These are phyloP conservation scores for Austrofundulus limnaeus DNA, from an alignment of 2,113 vertebrate genomes.

Conservation along the genomic window DNA sequence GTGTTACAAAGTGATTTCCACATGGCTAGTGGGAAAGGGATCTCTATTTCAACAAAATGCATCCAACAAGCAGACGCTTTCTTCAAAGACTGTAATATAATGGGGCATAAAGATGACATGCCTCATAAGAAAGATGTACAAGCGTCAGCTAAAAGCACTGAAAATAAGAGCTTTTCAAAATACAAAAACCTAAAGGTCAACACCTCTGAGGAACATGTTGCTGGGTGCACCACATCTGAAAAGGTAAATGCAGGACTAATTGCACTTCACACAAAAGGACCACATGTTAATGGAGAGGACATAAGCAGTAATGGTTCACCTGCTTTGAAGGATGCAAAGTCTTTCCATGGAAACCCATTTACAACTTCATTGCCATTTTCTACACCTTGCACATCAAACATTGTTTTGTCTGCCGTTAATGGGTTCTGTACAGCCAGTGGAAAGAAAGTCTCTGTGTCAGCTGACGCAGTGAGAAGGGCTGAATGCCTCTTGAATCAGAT, in stretches of 20 bases:
- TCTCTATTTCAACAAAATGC: slow-evolving; percentile 51
- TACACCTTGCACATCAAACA: slow-evolving; percentile 13
- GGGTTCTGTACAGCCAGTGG: slow-evolving; percentile 79
- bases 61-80: slow-evolving; percentile 40
- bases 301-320: slow-evolving; percentile 62
- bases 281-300: neutral
- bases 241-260: slow-evolving; percentile 2
- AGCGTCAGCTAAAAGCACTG: neutral
- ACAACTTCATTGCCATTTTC: slow-evolving; percentile 65
- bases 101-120: neutral
- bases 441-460: slow-evolving; percentile 49
- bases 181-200: neutral
- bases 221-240: slow-evolving; percentile 15
- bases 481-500: slow-evolving; percentile 76
- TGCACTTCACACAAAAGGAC: neutral
- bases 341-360: slow-evolving; percentile 68
- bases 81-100: slow-evolving; percentile 42
- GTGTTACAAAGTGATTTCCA: slow-evolving; percentile 43
- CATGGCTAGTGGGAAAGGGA: slow-evolving; percentile 51
- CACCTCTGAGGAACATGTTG: slow-evolving; percentile 69
- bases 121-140: neutral
- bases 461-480: slow-evolving; percentile 39
- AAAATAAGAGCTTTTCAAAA: slow-evolving; percentile 39
- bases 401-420: slow-evolving; percentile 35
- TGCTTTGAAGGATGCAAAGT: slow-evolving; percentile 70